A percentile compares a stretch with the other conserved stretches of the same genome.
Evolutionary conservation across 2,113 vertebrate genomes (phyloP).

Genomic region (Ochotona princeps): DNA sequence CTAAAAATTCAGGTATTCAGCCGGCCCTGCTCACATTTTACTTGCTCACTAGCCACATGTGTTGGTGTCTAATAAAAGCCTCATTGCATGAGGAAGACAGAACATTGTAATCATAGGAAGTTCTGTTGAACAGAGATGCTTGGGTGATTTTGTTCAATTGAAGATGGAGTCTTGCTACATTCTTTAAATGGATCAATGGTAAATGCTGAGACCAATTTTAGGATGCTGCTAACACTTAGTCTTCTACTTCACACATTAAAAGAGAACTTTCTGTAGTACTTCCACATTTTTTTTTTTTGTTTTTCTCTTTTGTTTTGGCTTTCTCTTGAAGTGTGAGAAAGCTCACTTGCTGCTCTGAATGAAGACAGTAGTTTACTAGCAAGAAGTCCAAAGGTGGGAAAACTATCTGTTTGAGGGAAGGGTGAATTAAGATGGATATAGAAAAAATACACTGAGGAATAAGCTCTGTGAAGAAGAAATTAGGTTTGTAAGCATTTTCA

Average conservation of each 20-base stretch:
- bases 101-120: not conserved
- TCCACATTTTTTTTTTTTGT: not conserved
- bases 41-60: not conserved
- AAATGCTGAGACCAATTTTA: not conserved
- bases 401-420: not conserved
- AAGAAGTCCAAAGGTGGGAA: slow-evolving; percentile 9
- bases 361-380: not conserved
- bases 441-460: slow-evolving; percentile 25
- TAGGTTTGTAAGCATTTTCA: not conserved
- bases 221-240: slow-evolving; percentile 6
- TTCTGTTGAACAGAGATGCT: not conserved
- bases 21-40: not conserved
- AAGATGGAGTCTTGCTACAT: not conserved
- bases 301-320: not conserved
- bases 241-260: not conserved
- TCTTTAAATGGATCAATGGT: not conserved
- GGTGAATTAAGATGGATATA: not conserved
- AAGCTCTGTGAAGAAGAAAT: not conserved
- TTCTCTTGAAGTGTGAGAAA: slow-evolving; percentile 19
- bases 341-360: slow-evolving; percentile 10
- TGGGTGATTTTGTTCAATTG: not conserved
- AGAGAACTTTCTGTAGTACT: not conserved
- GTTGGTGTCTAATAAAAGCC: not conserved
- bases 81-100: not conserved
- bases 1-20: not conserved